Evolutionary conservation across 2,113 vertebrate species (phyloP).

Genomic region (Sander lucioperca): DNA sequence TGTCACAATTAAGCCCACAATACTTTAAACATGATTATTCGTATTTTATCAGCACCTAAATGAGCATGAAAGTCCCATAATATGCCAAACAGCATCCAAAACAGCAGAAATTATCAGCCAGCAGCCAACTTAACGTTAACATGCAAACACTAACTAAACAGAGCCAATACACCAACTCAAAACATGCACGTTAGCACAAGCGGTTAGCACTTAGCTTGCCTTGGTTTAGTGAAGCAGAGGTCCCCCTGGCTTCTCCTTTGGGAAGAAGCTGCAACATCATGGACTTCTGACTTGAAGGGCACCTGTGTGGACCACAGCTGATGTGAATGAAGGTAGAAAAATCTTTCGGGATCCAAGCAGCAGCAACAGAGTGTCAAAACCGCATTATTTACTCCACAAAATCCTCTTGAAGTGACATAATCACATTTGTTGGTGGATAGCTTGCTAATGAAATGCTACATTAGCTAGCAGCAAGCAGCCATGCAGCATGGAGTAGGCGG

Average conservation of each 20-base stretch:
- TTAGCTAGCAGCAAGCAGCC: neutral
- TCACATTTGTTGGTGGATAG: neutral
- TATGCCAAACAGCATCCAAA: neutral
- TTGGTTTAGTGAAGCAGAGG: neutral
- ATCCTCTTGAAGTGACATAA: neutral
- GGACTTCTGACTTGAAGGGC: no score
- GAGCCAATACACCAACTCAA: neutral
- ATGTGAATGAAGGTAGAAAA: no score
- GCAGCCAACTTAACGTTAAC: neutral
- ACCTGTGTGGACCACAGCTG: neutral
- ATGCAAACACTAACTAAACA: neutral
- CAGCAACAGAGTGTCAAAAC: neutral
- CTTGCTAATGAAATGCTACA: neutral
- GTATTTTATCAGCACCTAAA: neutral
- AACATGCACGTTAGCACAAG: neutral
- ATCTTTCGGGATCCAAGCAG: neutral
- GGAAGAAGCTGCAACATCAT: neutral
- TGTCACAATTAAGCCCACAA: neutral
- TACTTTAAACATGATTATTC: neutral
- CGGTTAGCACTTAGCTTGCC: neutral
- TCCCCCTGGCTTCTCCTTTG: neutral
- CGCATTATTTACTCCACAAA: neutral
- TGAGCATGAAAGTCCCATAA: neutral
- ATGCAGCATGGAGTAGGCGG: neutral
- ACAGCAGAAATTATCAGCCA: neutral